Evolutionary conservation across 2,113 vertebrate species (phyloP), one percentile per base, ranked within the genome.

Genomic region (Grus americana): DNA sequence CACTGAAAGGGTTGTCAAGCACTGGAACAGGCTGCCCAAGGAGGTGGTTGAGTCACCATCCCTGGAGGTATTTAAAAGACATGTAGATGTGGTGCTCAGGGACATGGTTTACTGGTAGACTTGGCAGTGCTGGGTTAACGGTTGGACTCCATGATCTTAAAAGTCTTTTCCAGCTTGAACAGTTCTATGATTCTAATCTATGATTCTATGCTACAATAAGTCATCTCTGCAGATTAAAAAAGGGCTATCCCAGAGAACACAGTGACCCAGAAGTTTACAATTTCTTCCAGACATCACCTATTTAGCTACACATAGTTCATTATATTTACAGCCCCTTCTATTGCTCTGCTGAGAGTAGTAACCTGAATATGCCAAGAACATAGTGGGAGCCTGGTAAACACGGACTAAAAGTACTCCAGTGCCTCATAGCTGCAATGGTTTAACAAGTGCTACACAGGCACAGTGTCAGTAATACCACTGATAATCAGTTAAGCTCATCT

Each of bases 401-500:
- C 4, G 14, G 49, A 30, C 70, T 73, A 65, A 93, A 94, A 66
- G 93, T 90, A 86, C 63, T 80, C 55, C 67, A 24, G 7, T 30
- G n/a, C 42, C 62, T 96, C 79, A 76, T 21, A 70, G 94, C 61
- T 72, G 46, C 68, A 86, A 38, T 49, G 42, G 66, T 70, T 94
- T 89, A 85, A 76, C 62, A 87, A 82, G 58, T 76, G 52, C 49
- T 79, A 54, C 70, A 59, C 20, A 67, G 73, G 80, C 73, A 91
- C 65, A 82, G 66, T n/a, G n/a, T 55, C 29, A 88, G 52, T 78
- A 94, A 79, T 22, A 71, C 42, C 58, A 75, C 57, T 85, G 79
- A 54, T 63, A 93, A 81, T 67, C 76, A 88, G 88, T 88, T 92
- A 84, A 89, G 54, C 40, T 91, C 94, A 91, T 74, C 40, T 85